phyloP scores from a whole-genome alignment of 2,888 invertebrate species.

The Tenthredo notha region DNA sequence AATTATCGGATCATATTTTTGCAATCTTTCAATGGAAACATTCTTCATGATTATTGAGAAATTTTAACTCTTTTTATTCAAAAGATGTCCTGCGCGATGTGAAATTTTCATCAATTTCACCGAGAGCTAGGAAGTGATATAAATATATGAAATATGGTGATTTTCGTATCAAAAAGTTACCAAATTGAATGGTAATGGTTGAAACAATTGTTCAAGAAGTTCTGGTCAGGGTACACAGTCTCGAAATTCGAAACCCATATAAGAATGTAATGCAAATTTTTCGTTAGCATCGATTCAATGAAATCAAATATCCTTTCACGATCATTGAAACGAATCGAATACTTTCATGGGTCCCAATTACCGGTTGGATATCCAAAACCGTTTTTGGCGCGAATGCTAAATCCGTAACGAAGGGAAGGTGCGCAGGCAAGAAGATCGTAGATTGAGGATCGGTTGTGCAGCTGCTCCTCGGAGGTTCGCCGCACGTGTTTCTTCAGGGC shows the following conservation, averaged over 20 bases:
- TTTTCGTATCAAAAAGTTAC: background rate
- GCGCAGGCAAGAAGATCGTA: conserved; percentile 56
- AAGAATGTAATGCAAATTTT: background rate
- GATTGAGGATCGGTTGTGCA: conserved; percentile 57
- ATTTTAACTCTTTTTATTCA: too few relatives aligned
- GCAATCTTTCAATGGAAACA: background rate
- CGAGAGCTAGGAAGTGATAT: too few relatives aligned
- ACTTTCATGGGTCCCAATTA: too few relatives aligned
- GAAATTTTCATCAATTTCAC: too few relatives aligned
- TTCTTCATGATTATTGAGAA: too few relatives aligned
- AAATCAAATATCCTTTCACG: background rate
- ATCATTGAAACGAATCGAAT: too few relatives aligned
- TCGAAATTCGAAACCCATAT: too few relatives aligned
- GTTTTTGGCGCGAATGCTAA: conserved; percentile 37
- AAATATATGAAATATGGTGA: too few relatives aligned
- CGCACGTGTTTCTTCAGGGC: conserved; percentile 74
- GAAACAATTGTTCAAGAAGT: background rate
- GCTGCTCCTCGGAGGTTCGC: conserved; percentile 52
- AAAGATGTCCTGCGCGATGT: too few relatives aligned
- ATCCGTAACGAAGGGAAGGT: conserved; percentile 2
- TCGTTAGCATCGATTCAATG: background rate
- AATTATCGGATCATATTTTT: background rate
- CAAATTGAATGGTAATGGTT: background rate
- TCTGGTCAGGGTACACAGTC: too few relatives aligned
- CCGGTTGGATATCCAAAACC: background rate